Conservation (phyloP, 2,888 invertebrate genomes). For the Philereme vetulata region DNA sequence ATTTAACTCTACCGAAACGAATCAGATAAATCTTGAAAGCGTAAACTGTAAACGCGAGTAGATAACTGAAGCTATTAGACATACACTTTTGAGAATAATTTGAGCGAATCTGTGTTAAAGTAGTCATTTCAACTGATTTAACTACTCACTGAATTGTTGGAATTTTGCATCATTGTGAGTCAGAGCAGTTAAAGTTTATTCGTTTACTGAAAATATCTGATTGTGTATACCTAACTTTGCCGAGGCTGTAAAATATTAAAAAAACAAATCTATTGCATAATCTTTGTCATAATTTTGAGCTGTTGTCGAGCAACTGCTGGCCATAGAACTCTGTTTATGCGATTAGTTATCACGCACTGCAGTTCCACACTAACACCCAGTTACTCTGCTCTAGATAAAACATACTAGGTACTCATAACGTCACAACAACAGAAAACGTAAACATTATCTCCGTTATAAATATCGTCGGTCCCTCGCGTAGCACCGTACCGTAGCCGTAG, state of each 20-base stretch:
- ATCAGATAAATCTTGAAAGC: slow-evolving; percentile 53
- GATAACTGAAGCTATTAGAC: slow-evolving; percentile 19
- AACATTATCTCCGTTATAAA: neutral
- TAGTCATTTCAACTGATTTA: slow-evolving; percentile 15
- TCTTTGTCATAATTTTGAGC: too few species aligned
- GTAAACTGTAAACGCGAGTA: slow-evolving; percentile 17
- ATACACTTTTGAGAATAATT: slow-evolving; percentile 22
- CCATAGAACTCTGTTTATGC: too few species aligned
- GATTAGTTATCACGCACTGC: too few species aligned
- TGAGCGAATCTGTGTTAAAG: slow-evolving; percentile 20
- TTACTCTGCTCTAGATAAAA: too few species aligned
- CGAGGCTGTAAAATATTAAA: neutral
- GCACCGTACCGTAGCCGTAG: slow-evolving; percentile 18
- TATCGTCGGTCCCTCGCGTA: neutral
- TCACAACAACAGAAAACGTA: neutral
- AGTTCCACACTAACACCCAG: too few species aligned
- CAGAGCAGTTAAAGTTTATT: neutral
- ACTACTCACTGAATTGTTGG: neutral
- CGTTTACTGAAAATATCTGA: too few species aligned
- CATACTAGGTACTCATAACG: too few species aligned
- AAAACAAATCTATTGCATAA: too few species aligned
- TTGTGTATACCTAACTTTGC: too few species aligned
- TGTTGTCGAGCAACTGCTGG: too few species aligned
- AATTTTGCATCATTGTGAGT: slow-evolving; percentile 1
- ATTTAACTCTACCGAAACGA: slow-evolving; percentile 50